These are phyloP conservation scores for Conus betulinus DNA, from an alignment of 1,140 invertebrate genomes.

Conservation along the genomic window DNA sequence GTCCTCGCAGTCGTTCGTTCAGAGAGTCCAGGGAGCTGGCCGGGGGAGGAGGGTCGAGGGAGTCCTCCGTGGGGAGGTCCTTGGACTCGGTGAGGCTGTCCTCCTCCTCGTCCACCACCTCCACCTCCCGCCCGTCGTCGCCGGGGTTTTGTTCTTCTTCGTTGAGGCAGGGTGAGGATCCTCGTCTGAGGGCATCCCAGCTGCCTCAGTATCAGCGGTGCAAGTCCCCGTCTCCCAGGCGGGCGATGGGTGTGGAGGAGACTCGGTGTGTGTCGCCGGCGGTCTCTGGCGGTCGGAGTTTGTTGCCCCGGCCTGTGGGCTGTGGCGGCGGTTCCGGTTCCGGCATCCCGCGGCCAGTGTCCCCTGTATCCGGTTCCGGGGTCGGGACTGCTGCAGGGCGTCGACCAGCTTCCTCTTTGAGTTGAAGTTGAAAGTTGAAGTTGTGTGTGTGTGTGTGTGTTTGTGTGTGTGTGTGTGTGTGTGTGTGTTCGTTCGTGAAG, in stretches of 20 bases:
- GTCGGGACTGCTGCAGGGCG: background rate
- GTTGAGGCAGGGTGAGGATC: background rate
- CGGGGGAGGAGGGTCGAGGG: background rate
- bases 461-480: background rate
- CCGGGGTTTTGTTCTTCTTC: background rate
- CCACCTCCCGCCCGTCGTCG: background rate
- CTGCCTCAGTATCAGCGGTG: constrained; percentile 29
- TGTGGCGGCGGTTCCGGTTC: background rate
- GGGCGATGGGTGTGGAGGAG: background rate
- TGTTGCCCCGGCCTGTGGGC: constrained; percentile 23
- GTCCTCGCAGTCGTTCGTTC: background rate
- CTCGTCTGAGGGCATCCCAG: background rate
- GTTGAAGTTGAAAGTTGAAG: background rate
- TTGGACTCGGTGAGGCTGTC: background rate
- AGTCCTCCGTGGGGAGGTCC: constrained; percentile 9
- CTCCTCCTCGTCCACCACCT: background rate
- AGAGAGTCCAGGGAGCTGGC: background rate
- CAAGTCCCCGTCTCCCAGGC: constrained; percentile 29
- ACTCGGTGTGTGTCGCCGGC: constrained; percentile 4
- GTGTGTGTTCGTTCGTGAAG: no score
- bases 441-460: background rate
- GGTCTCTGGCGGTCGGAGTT: background rate
- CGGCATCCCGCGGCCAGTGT: constrained; percentile 11
- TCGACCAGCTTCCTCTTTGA: background rate
- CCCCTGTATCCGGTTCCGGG: background rate